Percentiles rank a stretch among this genome's conserved stretches.
Evolutionary conservation across 2,113 vertebrate species (phyloP).

Genomic region (Mormoops blainvillei): DNA sequence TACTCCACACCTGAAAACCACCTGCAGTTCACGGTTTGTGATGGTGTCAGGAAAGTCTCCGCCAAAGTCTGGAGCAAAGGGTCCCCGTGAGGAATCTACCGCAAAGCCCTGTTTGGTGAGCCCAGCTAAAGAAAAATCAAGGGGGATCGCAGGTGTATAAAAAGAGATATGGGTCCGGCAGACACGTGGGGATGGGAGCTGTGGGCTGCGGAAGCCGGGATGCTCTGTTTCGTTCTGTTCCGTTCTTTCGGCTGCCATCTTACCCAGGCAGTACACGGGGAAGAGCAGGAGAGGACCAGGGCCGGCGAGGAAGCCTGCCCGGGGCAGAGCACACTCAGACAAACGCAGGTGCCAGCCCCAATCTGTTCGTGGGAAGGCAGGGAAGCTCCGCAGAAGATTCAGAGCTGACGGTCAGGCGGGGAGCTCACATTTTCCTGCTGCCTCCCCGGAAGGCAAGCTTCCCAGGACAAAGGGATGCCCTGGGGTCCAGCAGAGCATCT

Average conservation of each 20-base stretch:
- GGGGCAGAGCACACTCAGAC: background rate
- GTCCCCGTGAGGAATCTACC: background rate
- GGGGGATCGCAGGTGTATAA: background rate
- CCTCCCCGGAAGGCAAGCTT: background rate
- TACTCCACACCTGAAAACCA: background rate
- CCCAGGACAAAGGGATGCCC: background rate
- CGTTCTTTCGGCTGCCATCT: background rate
- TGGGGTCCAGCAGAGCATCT: background rate
- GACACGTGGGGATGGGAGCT: background rate
- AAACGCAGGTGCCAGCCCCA: background rate
- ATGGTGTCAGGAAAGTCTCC: background rate
- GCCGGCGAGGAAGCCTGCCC: background rate
- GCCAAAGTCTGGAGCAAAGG: background rate
- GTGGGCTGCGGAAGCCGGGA: conserved; percentile 2
- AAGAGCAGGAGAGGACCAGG: background rate
- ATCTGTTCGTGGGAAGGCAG: background rate
- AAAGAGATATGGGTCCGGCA: conserved; percentile 34
- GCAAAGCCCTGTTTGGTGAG: background rate
- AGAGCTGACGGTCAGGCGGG: background rate
- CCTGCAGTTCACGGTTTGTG: background rate
- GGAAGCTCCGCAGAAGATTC: background rate
- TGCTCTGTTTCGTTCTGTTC: background rate
- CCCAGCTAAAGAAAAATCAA: background rate
- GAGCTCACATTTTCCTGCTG: background rate
- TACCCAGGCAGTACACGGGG: background rate